Base-by-base conservation (phyloP, 2,797 vertebrate genomes). In the Acanthiza pusilla region DNA sequence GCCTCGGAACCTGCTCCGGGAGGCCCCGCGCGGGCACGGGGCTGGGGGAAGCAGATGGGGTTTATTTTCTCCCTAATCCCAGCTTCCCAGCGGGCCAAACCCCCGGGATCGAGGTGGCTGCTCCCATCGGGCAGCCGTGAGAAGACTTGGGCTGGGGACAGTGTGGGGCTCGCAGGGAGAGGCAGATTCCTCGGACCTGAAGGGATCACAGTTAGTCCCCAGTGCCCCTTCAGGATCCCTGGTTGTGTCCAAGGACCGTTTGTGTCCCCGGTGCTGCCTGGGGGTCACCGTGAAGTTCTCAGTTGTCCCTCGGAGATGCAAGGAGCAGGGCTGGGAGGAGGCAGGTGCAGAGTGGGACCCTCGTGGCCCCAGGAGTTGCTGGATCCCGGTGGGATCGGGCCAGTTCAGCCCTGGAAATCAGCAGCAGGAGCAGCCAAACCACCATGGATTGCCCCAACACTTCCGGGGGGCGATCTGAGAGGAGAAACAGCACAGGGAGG, bases 21-120 rank as follows among this genome's bases (percentile, higher is more conserved):
- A 76, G 87, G 87, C 87, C 87, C 72, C 17, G 58, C 17, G 14
- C 38, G 50, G 87, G 71, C 50, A 9, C 58, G 3, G 22, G 22
- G n/a, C 77, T 60, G 15, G 2, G 42, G 4, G 16, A 6, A 12
- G 36, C 1, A 2, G 9, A 36, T 50, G 27, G 20, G 5, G 5
- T 29, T 83, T 51, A 22, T 89, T 83, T 89, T 57, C 57, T 57
- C 10, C n/a, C 5, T 17, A 19, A 5, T 63, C 32, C 36, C 14
- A 19, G 7, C 8, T 38, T 43, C 29, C 50, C 16, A 19, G 40
- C 7, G 10, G 13, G 15, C 36, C 34, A 16, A 4, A 45, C 2
- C 14, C 6, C 58, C 8, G 3, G 13, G 20, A 9, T 1, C 18
- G 50, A 13, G 11, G 11, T 3, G 0, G 11, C n/a, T 0, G 16